These are phyloP conservation scores for Mobula hypostoma DNA, from an alignment of 2,113 vertebrate species.

Conservation along the genomic window DNA sequence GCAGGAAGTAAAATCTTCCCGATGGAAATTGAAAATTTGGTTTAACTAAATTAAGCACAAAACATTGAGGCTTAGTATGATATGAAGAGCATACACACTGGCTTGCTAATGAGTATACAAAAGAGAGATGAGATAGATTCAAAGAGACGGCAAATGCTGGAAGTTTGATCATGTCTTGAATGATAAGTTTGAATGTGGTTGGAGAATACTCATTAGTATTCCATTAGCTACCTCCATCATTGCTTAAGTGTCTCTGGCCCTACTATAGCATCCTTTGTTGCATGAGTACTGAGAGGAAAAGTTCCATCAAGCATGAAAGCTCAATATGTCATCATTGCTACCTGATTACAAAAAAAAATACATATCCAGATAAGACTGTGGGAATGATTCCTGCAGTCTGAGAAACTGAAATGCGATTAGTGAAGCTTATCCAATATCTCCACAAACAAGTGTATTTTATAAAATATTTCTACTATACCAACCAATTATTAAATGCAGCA, in stretches of 20 bases:
- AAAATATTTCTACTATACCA: neutral
- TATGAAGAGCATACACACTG: neutral
- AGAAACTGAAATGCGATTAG: neutral
- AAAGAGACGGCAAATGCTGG: neutral
- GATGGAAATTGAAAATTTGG: neutral
- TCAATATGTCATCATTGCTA: neutral
- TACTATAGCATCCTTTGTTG: neutral
- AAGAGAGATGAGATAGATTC: too few relatives aligned
- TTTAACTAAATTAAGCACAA: neutral
- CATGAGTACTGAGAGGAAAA: neutral
- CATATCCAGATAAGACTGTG: neutral
- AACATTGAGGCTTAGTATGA: neutral
- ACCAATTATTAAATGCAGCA: neutral
- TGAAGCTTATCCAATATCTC: neutral
- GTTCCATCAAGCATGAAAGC: neutral
- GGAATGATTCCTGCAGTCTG: neutral
- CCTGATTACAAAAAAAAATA: neutral
- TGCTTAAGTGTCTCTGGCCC: neutral
- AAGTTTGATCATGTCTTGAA: neutral
- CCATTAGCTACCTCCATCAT: neutral
- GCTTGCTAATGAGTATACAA: neutral
- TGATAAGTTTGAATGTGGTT: neutral
- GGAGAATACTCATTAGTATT: neutral
- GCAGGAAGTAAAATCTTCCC: neutral
- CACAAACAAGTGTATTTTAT: neutral